Base-by-base conservation (phyloP, 2,888 invertebrate genomes). In the Lacanobia wlatinum region DNA sequence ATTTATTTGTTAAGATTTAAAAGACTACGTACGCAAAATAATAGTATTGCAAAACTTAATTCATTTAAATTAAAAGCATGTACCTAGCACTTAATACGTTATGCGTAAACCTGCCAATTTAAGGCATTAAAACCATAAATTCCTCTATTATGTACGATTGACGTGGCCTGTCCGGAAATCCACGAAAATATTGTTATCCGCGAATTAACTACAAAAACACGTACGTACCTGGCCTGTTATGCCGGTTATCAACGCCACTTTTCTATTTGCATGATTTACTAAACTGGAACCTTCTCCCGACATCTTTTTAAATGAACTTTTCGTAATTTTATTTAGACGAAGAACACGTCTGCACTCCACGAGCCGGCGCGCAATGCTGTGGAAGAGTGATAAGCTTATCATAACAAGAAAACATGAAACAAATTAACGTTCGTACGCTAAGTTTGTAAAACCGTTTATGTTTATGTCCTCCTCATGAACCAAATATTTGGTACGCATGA, bases 231-330 rank as follows among this genome's bases (percentile, higher is more conserved):
- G 99, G 50, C 99, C 99, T 55, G 99, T 99, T 78, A 99, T 99
- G 84, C 99, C 99, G 76, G 99, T 99, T 89, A 99, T 98, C 73
- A 99, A 96, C 16, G 99, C 99, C 63, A 99, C 97, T 94, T 97
- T 98, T 87, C 93, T 96, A 70, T 91, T 93, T 43, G 83, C 88
- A 71, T 85, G 86, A 70, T 85, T 87, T 9, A 43, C 70, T 55
- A 70, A 48, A 68, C 80, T 87, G 2, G 93, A 86, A 16, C 89
- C 89, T 86, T 95, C 95, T 16, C 94, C 96, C 9, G 95, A 94
- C 96, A 96, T 96, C 43, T 67, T 62, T 58, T 68, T 53, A 52
- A 59, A 61, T 28, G 67, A 50, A 70, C 18, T 52, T 78, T 34
- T 21, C 14, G 58, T 48, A 55, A 43, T 60, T 68, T 74, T 81